Evolutionary conservation across 2,113 vertebrate species (phyloP), one percentile per base, ranked within the genome.

Genomic region (Astur gentilis): DNA sequence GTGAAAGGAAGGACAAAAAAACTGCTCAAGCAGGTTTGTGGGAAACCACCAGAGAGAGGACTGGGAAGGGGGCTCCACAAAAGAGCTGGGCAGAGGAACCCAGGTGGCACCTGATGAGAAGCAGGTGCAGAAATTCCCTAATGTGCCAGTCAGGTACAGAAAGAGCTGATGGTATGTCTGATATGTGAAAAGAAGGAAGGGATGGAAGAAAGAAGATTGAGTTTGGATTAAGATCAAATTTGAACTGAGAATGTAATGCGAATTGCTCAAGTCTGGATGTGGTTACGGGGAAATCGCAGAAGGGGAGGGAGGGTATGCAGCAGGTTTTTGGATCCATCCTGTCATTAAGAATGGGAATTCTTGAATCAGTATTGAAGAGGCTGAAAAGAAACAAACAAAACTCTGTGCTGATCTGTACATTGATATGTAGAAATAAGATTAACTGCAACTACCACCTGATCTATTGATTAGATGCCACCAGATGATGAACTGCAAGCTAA

Each of bases 391-490:
- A 87, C 25, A 87, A 95, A 91, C 66, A 91, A 92, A 95, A 92
- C 16, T 69, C 89, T 75, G 17, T 45, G 42, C 72, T 70, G 79
- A 87, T 86, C 78, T 62, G 52, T 86, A 70, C 86, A 76, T 7
- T 89, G 87, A 90, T 93, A 95, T 71, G 76, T 91, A 93, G 93
- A 96, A 97, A 94, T 81, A 96, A 91, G 89, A 97, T 93, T 94
- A 96, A 97, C 93, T 89, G 90, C 90, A 83, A 49, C 90, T 83
- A 90, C 88, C 75, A 81, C 88, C 88, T 93, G 93, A 97, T 96
- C 92, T 93, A 97, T 97, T 81, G 97, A 97, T 96, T 97, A 95
- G 95, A 92, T 86, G 96, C 85, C 95, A 95, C 26, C 18, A 75
- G 71, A 94, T 97, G 97, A 97, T 93, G 94, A 96, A 97, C 88